A percentile compares a stretch with the other conserved stretches of the same genome.
phyloP scores from a whole-genome alignment of 1,140 invertebrate genomes.

The Vanessa tameamea region DNA sequence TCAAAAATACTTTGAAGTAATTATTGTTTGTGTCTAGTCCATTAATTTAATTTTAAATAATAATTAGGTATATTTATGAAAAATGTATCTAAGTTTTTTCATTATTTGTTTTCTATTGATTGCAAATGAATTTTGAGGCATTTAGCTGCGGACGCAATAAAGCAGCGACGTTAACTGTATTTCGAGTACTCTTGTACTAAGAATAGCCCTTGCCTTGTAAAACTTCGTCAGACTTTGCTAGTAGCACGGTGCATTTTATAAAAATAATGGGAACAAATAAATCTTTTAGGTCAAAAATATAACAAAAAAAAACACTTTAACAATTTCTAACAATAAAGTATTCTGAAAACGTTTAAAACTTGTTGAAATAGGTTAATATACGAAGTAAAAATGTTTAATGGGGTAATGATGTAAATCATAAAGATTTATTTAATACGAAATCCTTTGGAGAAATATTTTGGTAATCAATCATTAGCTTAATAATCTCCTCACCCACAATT shows the following conservation, averaged over 20 bases:
- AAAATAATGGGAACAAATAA: neutral
- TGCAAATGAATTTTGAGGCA: neutral
- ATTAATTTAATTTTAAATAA: too few species aligned
- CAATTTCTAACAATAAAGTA: neutral
- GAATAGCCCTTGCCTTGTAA: slow-evolving; percentile 8
- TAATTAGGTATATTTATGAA: too few species aligned
- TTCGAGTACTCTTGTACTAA: neutral
- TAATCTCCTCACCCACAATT: too few species aligned
- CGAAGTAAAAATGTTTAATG: too few species aligned
- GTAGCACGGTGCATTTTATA: neutral
- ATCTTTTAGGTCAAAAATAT: neutral
- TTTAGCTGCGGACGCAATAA: slow-evolving; percentile 7
- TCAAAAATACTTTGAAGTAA: too few species aligned
- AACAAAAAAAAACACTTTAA: neutral
- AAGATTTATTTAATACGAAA: too few species aligned
- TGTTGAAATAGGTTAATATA: too few species aligned
- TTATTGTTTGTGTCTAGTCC: too few species aligned
- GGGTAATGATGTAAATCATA: too few species aligned
- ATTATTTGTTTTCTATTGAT: neutral
- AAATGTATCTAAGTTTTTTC: neutral
- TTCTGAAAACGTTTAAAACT: neutral
- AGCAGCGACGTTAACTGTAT: slow-evolving; percentile 6
- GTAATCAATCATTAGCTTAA: too few species aligned
- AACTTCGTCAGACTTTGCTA: slow-evolving; percentile 2
- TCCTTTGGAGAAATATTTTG: too few species aligned